Evolutionary conservation across 2,888 invertebrate genomes (phyloP), one percentile per base, ranked within the genome.

Genomic region (Tillus elongatus): DNA sequence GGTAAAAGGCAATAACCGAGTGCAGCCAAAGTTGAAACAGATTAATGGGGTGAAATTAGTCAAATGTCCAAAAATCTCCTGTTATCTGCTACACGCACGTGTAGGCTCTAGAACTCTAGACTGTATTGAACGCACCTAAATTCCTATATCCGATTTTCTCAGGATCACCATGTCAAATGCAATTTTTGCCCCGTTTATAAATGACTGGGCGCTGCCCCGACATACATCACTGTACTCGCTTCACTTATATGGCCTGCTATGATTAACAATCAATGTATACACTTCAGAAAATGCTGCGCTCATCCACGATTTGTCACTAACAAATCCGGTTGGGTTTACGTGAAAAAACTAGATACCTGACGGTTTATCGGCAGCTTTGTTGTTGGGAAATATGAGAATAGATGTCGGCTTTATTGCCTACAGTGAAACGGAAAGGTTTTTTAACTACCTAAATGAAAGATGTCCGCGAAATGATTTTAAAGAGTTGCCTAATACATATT

Each of bases 11-110:
- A 49, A 54, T 54, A 54, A 50, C 46, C 44, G 44, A 54, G 53
- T 56, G 53, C 50, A 52, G 53, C 52, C 47, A 52, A 50, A 48
- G 45, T 44, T 61, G 62, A 63, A 60, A 50, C 52, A 57, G 60
- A 63, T 60, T 60, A 61, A 63, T 61, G 60, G 49, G 41, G 16
- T 37, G 54, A 54, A 60, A 63, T 63, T 63, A 63, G 61, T 63
- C 55, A 59, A 56, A 49, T 58, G 61, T 60, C 61, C 54, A 52
- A 60, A 58, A 58, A 60, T 60, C 57, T 57, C 47, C 44, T 42
- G 50, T 52, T 58, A 54, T 55, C 56, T 56, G 47, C 49, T 48
- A 45, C 45, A 54, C 54, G 58, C 60, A 59, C 60, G 60, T 61
- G 60, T 44, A 37, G 41, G 28, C n/a, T n/a, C n/a, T n/a, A n/a